These are phyloP conservation scores for Ammodytes dubius DNA, from an alignment of 2,113 vertebrate genomes.

Conservation along the genomic window DNA sequence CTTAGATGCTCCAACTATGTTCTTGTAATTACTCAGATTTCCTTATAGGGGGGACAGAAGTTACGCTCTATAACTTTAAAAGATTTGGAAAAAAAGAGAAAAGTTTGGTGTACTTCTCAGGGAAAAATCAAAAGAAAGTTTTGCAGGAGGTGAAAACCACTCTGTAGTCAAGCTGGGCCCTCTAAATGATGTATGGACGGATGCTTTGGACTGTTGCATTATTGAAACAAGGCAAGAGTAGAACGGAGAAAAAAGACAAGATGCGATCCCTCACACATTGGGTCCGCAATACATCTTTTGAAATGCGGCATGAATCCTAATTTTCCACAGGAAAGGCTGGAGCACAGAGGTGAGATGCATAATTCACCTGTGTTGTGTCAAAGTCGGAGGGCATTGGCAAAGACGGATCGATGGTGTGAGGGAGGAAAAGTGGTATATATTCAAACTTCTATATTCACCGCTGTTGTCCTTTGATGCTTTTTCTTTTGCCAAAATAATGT, in stretches of 20 bases:
- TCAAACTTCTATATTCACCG: neutral
- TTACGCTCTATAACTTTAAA: neutral
- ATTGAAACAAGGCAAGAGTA: constrained; percentile 47
- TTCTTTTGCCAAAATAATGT: neutral
- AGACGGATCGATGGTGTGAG: neutral
- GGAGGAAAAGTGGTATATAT: neutral
- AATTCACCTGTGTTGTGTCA: neutral
- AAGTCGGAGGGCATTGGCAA: neutral
- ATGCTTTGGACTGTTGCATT: constrained; percentile 50
- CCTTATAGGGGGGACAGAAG: too few relatives aligned
- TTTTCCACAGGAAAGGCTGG: neutral
- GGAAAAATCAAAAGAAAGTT: neutral
- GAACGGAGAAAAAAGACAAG: neutral
- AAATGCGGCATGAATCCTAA: constrained; percentile 18
- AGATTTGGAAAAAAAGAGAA: neutral
- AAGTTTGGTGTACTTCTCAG: neutral
- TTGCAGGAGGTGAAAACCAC: neutral
- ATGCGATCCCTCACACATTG: neutral
- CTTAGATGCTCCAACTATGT: too few relatives aligned
- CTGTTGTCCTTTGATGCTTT: neutral
- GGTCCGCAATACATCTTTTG: neutral
- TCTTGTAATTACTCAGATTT: too few relatives aligned
- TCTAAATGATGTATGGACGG: constrained; percentile 56
- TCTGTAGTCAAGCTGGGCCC: neutral
- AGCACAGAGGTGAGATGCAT: neutral